phyloP scores from a whole-genome alignment of 2,888 invertebrate species.

The Orchestes rusci region DNA sequence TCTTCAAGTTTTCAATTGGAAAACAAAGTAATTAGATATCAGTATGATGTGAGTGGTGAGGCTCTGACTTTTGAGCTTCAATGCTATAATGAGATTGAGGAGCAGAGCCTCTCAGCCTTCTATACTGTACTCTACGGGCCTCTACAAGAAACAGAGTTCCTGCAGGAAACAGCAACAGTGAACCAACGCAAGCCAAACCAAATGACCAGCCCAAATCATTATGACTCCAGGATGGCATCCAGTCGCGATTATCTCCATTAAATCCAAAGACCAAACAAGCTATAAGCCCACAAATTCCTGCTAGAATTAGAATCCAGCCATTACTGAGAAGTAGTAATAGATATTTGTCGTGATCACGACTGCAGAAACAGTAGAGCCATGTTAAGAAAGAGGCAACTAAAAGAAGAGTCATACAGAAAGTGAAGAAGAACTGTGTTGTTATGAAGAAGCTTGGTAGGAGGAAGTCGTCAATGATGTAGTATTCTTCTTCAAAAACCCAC shows the following conservation, averaged over 20 bases:
- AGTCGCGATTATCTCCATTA: conserved; percentile 83
- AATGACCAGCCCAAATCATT: conserved; percentile 94
- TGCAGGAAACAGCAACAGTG: conserved; percentile 64
- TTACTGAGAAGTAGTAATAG: conserved; percentile 65
- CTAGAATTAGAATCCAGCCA: conserved; percentile 51
- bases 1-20: too few relatives aligned
- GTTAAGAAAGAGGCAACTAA: conserved; percentile 69
- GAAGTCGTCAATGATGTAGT: conserved; percentile 87
- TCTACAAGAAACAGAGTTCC: conserved; percentile 78
- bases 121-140: conserved; percentile 69
- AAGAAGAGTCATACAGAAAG: conserved; percentile 75
- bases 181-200: conserved; percentile 77
- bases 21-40: conserved; percentile 58
- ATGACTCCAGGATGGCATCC: conserved; percentile 96
- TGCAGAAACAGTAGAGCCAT: conserved; percentile 64
- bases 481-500: conserved; percentile 98
- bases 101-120: conserved; percentile 60
- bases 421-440: conserved; percentile 90
- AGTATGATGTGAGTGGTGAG: conserved; percentile 52
- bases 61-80: conserved; percentile 60
- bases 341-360: conserved; percentile 70
- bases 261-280: conserved; percentile 84
- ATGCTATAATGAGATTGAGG: conserved; percentile 58
- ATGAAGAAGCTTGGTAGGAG: conserved; percentile 87
- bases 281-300: conserved; percentile 73